A percentile compares a stretch with the other conserved stretches of the same genome.
Conservation (phyloP, 1,140 invertebrate genomes). For the Heliconius eleuchia region DNA sequence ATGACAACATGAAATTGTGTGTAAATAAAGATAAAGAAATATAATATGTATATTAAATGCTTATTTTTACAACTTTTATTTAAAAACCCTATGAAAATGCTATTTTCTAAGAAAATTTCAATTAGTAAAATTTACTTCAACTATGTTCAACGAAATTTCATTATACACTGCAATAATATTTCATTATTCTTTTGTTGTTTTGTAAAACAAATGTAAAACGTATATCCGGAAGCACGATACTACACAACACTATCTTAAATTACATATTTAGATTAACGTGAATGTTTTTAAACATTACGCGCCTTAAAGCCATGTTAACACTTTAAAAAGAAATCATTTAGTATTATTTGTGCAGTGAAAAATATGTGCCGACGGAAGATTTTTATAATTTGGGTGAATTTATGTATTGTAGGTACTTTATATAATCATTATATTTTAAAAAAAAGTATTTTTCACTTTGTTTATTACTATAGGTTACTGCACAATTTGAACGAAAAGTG, state of each 20-base stretch:
- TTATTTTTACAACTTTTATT: no score
- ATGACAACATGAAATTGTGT: background rate
- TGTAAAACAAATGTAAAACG: background rate
- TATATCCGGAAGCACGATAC: background rate
- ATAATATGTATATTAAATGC: no score
- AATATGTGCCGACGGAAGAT: background rate
- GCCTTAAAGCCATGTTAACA: background rate
- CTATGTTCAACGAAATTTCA: background rate
- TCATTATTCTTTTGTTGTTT: background rate
- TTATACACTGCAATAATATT: background rate
- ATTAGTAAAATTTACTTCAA: no score
- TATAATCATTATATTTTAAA: background rate
- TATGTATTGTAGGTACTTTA: background rate
- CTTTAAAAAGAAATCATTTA: background rate
- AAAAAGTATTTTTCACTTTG: background rate
- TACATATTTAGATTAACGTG: background rate
- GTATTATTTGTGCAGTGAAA: background rate
- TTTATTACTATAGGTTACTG: constrained; percentile 20
- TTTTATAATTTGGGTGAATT: background rate
- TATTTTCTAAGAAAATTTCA: background rate
- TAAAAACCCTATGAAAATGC: no score
- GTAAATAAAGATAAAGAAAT: background rate
- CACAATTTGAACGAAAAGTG: constrained; percentile 26
- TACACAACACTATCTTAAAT: background rate
- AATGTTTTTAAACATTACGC: background rate